phyloP scores from a whole-genome alignment of 2,797 vertebrate genomes.

The Enteromius radiatus region DNA sequence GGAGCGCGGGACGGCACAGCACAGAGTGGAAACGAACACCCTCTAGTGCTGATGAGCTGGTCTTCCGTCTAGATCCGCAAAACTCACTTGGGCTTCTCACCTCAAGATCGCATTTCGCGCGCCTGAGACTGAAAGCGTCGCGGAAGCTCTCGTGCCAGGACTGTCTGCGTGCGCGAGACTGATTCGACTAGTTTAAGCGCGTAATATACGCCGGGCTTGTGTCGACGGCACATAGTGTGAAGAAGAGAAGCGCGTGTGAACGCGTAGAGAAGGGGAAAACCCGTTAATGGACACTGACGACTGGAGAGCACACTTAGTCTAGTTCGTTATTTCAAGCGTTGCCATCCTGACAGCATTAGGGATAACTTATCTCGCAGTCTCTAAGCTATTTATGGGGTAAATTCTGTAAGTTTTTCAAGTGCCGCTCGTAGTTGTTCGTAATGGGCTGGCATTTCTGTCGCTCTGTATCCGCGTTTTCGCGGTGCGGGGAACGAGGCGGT shows the following conservation, averaged over 20 bases:
- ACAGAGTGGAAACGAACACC: conserved; percentile 58
- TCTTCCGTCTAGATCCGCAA: conserved; percentile 17
- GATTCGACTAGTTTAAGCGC: conserved; percentile 13
- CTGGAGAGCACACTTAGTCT: conserved; percentile 14
- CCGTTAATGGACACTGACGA: conserved; percentile 30
- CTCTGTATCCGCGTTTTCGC: conserved; percentile 47
- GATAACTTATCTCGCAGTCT: conserved; percentile 28
- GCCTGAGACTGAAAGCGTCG: not conserved
- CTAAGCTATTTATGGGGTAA: conserved; percentile 26
- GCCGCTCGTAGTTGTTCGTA: conserved; percentile 49
- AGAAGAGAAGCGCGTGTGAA: conserved; percentile 1
- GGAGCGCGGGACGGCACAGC: not conserved
- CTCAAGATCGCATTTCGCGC: not conserved
- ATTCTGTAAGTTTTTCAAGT: conserved; percentile 42
- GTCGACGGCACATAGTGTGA: not conserved
- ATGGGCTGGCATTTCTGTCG: conserved; percentile 60
- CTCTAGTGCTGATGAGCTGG: conserved; percentile 57
- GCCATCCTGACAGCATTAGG: conserved; percentile 14
- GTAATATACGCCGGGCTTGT: not conserved
- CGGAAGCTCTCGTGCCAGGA: not conserved
- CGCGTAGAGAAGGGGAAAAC: not conserved
- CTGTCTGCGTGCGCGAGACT: conserved; percentile 20
- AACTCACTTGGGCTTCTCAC: conserved; percentile 3
- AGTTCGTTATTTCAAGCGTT: conserved; percentile 14
- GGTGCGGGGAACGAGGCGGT: conserved; percentile 55